Percentiles rank a stretch among this genome's conserved stretches.
These are phyloP conservation scores for Xestia ashworthii DNA, from an alignment of 2,888 invertebrate genomes.

Conservation along the genomic window DNA sequence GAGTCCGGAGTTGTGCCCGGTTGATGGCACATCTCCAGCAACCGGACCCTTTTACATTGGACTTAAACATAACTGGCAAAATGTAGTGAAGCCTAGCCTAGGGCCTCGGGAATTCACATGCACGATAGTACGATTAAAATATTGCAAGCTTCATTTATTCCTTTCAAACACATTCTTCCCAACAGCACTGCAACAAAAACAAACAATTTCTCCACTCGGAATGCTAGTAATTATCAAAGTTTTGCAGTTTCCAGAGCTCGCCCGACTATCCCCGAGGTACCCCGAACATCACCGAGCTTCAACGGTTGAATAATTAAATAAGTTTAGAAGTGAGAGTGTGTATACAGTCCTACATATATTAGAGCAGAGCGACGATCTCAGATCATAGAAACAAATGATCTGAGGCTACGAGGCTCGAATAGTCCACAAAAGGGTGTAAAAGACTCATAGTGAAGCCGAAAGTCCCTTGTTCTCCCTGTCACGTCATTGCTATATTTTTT, in stretches of 20 bases:
- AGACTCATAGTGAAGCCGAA: too few relatives aligned
- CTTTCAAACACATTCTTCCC: constrained; percentile 32
- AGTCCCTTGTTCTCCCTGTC: too few relatives aligned
- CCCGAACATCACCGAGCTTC: constrained; percentile 39
- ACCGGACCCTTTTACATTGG: too few relatives aligned
- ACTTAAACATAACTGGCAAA: too few relatives aligned
- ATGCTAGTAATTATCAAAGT: constrained; percentile 63
- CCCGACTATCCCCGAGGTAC: constrained; percentile 42
- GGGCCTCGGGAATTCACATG: neutral
- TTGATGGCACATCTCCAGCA: too few relatives aligned
- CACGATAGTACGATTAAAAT: neutral
- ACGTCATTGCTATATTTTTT: too few relatives aligned
- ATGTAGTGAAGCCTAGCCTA: neutral
- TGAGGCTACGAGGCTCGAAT: too few relatives aligned
- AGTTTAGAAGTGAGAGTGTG: constrained; percentile 63
- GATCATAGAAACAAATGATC: too few relatives aligned
- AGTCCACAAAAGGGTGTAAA: too few relatives aligned
- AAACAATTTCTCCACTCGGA: constrained; percentile 37
- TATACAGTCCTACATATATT: too few relatives aligned
- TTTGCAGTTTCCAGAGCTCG: constrained; percentile 45
- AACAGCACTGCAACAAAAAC: constrained; percentile 55
- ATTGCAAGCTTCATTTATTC: neutral
- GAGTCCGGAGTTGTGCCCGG: too few relatives aligned
- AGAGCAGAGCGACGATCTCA: too few relatives aligned
- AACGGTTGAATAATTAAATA: constrained; percentile 72